phyloP scores from a whole-genome alignment of 2,113 vertebrate genomes.

The Paramormyrops kingsleyae region DNA sequence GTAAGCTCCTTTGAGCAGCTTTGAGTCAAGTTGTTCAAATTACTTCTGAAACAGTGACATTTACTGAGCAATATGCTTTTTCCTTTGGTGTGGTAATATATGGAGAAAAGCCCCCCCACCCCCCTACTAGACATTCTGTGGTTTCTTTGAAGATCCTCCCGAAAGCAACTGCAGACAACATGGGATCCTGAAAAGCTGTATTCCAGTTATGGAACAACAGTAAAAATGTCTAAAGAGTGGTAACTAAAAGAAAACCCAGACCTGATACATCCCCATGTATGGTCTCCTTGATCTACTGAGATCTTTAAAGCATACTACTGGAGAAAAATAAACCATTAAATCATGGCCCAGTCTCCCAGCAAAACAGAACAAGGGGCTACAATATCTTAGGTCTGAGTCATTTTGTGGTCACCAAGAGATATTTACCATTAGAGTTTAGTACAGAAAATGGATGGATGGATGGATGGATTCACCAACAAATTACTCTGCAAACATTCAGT shows the following conservation, averaged over 20 bases:
- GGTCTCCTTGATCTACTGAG: not conserved
- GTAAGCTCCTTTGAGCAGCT: not conserved
- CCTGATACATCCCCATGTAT: not conserved
- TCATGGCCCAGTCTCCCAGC: not conserved
- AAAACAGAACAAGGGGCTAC: not conserved
- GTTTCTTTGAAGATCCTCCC: not conserved
- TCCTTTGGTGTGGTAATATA: not conserved
- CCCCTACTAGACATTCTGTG: not conserved
- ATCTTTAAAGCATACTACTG: not conserved
- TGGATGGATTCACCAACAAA: not conserved
- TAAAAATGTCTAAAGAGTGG: not conserved
- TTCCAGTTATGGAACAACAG: not conserved
- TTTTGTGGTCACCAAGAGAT: not conserved
- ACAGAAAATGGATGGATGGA: not conserved
- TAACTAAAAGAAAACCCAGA: not conserved
- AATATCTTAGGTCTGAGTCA: not conserved
- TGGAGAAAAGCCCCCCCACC: not conserved
- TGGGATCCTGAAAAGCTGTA: not conserved
- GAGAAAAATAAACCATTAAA: not conserved
- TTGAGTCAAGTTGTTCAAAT: not conserved
- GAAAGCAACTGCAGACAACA: not conserved
- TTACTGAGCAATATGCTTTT: not conserved
- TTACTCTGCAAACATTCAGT: not conserved
- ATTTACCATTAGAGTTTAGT: not conserved
- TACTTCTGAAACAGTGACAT: not conserved